These are phyloP conservation scores for Gonioctena quinquepunctata DNA, from an alignment of 1,140 invertebrate species.

Conservation along the genomic window DNA sequence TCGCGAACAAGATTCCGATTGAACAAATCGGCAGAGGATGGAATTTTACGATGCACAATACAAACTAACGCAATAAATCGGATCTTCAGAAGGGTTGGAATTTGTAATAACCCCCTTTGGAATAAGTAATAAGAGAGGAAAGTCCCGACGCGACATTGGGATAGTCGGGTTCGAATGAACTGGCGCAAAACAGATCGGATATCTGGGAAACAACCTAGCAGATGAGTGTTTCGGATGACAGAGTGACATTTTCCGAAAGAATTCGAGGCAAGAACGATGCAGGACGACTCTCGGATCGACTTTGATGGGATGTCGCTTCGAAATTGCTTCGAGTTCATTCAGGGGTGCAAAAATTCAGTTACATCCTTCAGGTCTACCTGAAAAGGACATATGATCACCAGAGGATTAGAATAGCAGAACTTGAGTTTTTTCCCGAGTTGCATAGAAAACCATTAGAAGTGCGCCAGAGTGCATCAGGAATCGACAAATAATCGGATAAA, in stretches of 20 bases:
- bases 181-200: background rate
- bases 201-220: background rate
- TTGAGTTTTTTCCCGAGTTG: too few species aligned
- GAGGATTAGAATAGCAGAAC: too few species aligned
- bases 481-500: too few species aligned
- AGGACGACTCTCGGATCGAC: background rate
- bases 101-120: background rate
- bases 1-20: background rate
- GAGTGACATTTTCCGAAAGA: background rate
- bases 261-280: background rate
- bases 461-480: too few species aligned
- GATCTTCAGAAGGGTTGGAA: slow-evolving; percentile 7
- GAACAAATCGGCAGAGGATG: background rate
- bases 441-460: too few species aligned
- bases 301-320: too few species aligned
- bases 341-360: too few species aligned
- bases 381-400: too few species aligned
- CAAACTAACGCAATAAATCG: slow-evolving; percentile 9
- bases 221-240: background rate
- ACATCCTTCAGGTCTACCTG: too few species aligned
- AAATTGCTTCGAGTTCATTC: too few species aligned
- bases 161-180: background rate
- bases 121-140: slow-evolving; percentile 6
- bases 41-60: background rate
- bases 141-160: background rate